These are phyloP conservation scores for Anthopleura xanthogrammica DNA, from an alignment of 92 coral and sea anemone species.

Conservation along the genomic window DNA sequence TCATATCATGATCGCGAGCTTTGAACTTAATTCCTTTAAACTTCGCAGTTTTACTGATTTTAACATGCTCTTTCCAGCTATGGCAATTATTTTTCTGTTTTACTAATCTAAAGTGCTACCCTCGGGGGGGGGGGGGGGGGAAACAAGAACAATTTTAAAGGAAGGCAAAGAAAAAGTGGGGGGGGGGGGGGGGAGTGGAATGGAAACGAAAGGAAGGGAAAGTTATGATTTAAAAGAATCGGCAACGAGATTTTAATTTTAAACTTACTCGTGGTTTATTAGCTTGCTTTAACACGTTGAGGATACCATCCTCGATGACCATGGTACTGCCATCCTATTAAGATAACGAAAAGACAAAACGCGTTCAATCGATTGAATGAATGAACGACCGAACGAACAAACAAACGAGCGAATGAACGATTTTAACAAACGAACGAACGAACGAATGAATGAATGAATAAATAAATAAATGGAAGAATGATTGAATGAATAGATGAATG, in stretches of 20 bases:
- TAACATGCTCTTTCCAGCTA: too few relatives aligned
- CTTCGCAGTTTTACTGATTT: too few relatives aligned
- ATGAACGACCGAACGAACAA: too few relatives aligned
- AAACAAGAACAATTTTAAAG: not conserved
- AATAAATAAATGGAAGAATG: too few relatives aligned
- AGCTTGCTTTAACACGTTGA: constrained; percentile 60
- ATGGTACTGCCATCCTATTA: constrained; percentile 69
- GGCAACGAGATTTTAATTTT: not conserved
- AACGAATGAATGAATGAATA: not conserved
- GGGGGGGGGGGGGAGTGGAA: too few relatives aligned
- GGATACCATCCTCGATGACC: constrained; percentile 77
- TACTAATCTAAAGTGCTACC: too few relatives aligned
- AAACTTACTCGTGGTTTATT: constrained; percentile 58
- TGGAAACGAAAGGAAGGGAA: not conserved
- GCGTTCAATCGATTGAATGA: not conserved
- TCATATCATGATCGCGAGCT: too few relatives aligned
- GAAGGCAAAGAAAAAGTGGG: not conserved
- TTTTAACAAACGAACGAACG: not conserved
- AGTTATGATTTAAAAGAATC: not conserved
- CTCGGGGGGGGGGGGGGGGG: too few relatives aligned
- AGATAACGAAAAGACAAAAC: not conserved
- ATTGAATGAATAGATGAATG: not conserved
- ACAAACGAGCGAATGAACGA: not conserved
- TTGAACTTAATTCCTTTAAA: too few relatives aligned
- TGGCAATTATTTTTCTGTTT: too few relatives aligned